phyloP scores from a whole-genome alignment of 2,888 invertebrate genomes.

The Scaptodrosophila latifasciaeformis region DNA sequence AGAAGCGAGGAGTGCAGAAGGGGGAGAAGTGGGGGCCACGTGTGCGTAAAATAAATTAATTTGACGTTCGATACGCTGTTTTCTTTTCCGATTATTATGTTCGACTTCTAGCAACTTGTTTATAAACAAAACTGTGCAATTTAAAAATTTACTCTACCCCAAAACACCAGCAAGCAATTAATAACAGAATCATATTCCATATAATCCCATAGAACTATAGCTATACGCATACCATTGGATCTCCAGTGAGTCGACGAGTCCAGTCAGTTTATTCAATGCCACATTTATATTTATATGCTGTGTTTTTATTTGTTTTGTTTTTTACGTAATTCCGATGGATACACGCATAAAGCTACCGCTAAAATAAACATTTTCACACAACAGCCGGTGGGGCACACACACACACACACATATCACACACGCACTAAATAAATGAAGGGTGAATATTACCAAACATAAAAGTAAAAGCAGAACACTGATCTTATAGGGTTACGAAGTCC shows the following conservation, averaged over 20 bases:
- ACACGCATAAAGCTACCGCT: conserved; percentile 27
- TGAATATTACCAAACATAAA: conserved; percentile 32
- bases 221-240: no score
- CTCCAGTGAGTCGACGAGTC: no score
- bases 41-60: conserved; percentile 61
- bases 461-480: conserved; percentile 16
- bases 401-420: no score
- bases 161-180: background rate
- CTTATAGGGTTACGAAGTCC: background rate
- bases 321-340: conserved; percentile 55
- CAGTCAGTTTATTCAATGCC: background rate
- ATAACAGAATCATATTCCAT: no score
- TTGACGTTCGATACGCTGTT: background rate
- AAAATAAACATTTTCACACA: conserved; percentile 45
- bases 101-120: conserved; percentile 51
- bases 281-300: conserved; percentile 35
- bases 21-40: conserved; percentile 49
- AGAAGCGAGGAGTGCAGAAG: conserved; percentile 20
- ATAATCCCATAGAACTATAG: no score
- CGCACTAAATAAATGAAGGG: conserved; percentile 15
- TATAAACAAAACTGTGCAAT: conserved; percentile 70
- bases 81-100: conserved; percentile 43
- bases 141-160: conserved; percentile 55
- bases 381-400: no score
- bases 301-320: conserved; percentile 50